Evolutionary conservation across 2,113 vertebrate genomes (phyloP), one percentile per base, ranked within the genome.

Genomic region (Nanorana parkeri): DNA sequence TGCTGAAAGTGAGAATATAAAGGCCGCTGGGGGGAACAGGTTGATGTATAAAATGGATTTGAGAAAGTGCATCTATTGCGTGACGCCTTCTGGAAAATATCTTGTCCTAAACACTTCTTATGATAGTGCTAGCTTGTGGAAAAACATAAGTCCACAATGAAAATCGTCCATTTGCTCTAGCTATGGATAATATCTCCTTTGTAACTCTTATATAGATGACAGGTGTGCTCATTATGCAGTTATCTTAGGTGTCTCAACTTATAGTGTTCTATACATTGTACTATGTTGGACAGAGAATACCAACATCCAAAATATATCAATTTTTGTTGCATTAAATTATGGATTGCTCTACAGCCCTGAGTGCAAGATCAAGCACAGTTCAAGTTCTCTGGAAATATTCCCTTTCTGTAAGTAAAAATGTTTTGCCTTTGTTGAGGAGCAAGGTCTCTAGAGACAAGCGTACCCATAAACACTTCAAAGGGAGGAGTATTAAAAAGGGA

Each of bases 41-140:
- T 54, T 73, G 79, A 73, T 81, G 58, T 81, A 19, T 74, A 75
- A 81, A 81, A 81, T 24, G 1, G 61, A 75, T 23, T 20, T 41
- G 60, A 55, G 66, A 81, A 66, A 64, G 58, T 21, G 54, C 24
- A 73, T 81, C 67, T 54, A 41, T 58, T 51, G 32, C 67, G 41
- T 72, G n/a, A 74, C 51, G 1, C 63, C 61, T 81, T 81, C 79
- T 81, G 79, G 79, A 81, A 73, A 73, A 69, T 72, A 81, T 73
- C 79, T 73, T 55, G 79, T 64, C 68, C 60, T 64, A 73, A 73
- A 81, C 24, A 17, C 2, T 5, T 41, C 41, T 28, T 71, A 16
- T 3, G 32, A 51, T 68, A 58, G 28, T 26, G 21, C n/a, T 32
- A 23, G 15, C 16, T 79, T 69, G 23, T 24, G 32, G 15, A 17